A percentile compares a stretch with the other conserved stretches of the same genome.
Evolutionary conservation across 2,888 invertebrate species (phyloP).

Genomic region (Drosophila subquinaria): DNA sequence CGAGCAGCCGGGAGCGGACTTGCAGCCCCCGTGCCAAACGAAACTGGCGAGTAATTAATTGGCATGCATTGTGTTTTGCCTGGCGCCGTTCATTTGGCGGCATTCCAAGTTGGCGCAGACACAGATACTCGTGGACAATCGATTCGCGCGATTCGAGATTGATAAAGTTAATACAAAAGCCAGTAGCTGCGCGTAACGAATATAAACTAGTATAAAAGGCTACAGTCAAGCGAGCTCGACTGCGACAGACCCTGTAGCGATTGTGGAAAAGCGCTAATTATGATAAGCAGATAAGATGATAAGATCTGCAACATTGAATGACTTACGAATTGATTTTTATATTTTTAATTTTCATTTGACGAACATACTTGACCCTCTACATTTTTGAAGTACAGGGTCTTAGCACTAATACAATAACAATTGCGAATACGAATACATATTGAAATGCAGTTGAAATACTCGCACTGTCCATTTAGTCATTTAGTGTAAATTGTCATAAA

Average conservation of each 20-base stretch:
- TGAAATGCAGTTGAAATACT: slow-evolving; percentile 17
- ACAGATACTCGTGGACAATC: slow-evolving; percentile 34
- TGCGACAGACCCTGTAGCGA: background rate
- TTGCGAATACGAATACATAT: background rate
- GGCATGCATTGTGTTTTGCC: slow-evolving; percentile 71
- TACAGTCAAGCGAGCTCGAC: background rate
- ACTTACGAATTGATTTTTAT: no score
- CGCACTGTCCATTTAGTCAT: slow-evolving; percentile 33
- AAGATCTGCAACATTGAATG: no score
- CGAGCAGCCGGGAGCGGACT: slow-evolving; percentile 15
- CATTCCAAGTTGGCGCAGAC: slow-evolving; percentile 73
- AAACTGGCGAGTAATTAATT: slow-evolving; percentile 67
- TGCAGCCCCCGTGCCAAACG: slow-evolving; percentile 54
- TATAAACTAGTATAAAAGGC: slow-evolving; percentile 1
- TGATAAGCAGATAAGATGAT: background rate
- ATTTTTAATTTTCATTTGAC: no score
- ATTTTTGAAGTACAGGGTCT: background rate
- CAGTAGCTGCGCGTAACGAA: slow-evolving; percentile 33
- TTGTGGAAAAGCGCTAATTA: background rate
- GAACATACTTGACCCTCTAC: background rate
- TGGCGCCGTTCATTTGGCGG: slow-evolving; percentile 64
- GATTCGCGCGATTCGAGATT: slow-evolving; percentile 47
- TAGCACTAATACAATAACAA: background rate
- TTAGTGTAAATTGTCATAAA: slow-evolving; percentile 68
- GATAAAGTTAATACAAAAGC: slow-evolving; percentile 41